phyloP scores from a whole-genome alignment of 2,113 vertebrate genomes.

The Prionailurus viverrinus region DNA sequence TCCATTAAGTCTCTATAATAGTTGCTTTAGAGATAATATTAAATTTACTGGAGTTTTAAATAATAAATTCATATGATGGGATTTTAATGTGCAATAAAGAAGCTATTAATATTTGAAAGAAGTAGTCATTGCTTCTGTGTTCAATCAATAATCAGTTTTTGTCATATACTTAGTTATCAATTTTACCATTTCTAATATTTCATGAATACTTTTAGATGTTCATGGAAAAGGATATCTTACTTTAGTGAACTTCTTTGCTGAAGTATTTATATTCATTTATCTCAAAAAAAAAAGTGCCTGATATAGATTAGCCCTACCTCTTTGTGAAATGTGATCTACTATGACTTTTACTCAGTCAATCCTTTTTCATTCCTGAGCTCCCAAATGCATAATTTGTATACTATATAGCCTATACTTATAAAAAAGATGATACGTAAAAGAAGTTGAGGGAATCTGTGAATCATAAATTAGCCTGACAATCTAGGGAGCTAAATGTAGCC shows the following conservation, averaged over 20 bases:
- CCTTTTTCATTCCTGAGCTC: neutral
- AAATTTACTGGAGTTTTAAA: slow-evolving; percentile 76
- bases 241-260: neutral
- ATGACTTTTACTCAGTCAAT: neutral
- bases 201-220: neutral
- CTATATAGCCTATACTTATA: neutral
- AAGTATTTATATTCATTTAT: slow-evolving; percentile 1
- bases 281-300: neutral
- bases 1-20: slow-evolving; percentile 73
- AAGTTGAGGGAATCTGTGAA: neutral
- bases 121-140: slow-evolving; percentile 48
- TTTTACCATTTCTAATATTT: slow-evolving; percentile 52
- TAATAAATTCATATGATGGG: slow-evolving; percentile 76
- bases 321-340: neutral
- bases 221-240: neutral
- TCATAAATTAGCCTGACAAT: neutral
- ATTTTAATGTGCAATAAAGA: slow-evolving; percentile 76
- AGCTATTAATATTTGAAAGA: slow-evolving; percentile 75
- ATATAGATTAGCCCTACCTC: neutral
- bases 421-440: neutral
- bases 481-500: neutral
- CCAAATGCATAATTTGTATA: neutral
- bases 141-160: slow-evolving; percentile 61
- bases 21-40: slow-evolving; percentile 75
- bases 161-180: neutral